These are phyloP conservation scores for Drosophila incognita DNA, from an alignment of 2,888 invertebrate genomes.

Conservation along the genomic window DNA sequence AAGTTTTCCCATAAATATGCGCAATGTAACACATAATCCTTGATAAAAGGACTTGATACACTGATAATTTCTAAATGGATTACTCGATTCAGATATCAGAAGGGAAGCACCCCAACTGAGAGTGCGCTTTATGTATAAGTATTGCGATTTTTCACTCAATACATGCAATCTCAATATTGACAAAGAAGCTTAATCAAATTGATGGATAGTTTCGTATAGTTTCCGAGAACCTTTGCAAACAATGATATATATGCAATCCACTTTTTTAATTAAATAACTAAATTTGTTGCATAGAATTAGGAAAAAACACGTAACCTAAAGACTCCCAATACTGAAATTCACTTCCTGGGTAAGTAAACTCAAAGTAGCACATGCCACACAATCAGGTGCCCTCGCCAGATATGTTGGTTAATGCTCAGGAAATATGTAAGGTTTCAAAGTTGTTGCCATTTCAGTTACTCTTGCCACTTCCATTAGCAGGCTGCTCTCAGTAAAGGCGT, in stretches of 20 bases:
- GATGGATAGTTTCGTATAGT: neutral
- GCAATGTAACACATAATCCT: slow-evolving; percentile 39
- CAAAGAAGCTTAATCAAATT: slow-evolving; percentile 1
- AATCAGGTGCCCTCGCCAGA: neutral
- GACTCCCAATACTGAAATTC: neutral
- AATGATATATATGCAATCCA: neutral
- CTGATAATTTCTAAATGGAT: slow-evolving; percentile 70
- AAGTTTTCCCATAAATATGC: slow-evolving; percentile 52
- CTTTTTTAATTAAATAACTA: neutral
- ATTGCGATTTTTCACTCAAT: neutral
- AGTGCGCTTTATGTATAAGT: slow-evolving; percentile 23
- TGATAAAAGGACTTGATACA: slow-evolving; percentile 47
- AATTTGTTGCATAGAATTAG: neutral
- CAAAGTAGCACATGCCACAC: neutral
- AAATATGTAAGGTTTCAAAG: slow-evolving; percentile 39
- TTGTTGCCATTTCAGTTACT: slow-evolving; percentile 24
- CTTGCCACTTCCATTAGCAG: slow-evolving; percentile 68
- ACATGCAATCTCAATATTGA: slow-evolving; percentile 1
- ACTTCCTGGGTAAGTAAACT: neutral
- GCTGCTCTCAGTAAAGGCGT: slow-evolving; percentile 58
- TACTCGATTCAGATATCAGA: slow-evolving; percentile 41
- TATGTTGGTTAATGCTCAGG: slow-evolving; percentile 15
- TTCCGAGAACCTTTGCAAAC: neutral
- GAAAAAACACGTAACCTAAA: neutral
- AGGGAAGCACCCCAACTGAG: neutral